Evolutionary conservation across 64 coral and sea anemone species (phyloP), one percentile per base, ranked within the genome.

Genomic region (Dendrophyllia cribrosa): DNA sequence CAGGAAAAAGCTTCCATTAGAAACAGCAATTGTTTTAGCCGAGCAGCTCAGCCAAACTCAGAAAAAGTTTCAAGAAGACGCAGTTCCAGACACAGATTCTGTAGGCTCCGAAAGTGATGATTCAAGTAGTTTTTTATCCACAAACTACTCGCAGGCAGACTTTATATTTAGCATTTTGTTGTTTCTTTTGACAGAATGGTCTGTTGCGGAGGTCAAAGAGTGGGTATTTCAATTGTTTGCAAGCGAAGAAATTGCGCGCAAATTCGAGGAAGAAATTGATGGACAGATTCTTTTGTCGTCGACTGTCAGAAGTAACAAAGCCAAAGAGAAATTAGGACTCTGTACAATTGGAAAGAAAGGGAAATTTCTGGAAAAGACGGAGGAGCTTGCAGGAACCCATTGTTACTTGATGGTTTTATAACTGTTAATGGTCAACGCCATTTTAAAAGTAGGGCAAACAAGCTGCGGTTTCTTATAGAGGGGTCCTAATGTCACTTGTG

Each of bases 301-400:
- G 15, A 51, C 44, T 53, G 66, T 58, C 21, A 3, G 21, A 56
- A 87, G 21, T 20, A 53, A 72, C 15, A 65, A 87, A 25, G 51
- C 84, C 8, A 71, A 72, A 48, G 51, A 71, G 20, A 23, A 68
- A 15, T 13, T 87, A 21, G 84, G 84, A 48, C 66, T 87, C 4
- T 9, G 15, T n/a, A 87, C 84, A 19, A 49, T 87, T 46, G 84
- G 84, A 14, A 71, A 72, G 24, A 78, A 59, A 53, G 91, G 61
- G 52, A 93, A 88, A 61, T 93, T 93, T 49, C 45, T 77, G 59
- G 61, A 78, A 46, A 72, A 86, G 59, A 53, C 81, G 58, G 70
- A 79, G 25, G 49, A 93, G 67, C 83, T 93, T 88, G 21, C 66
- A 73, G 68, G 68, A 56, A 34, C 34, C 34, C 34, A 34, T 2